Evolutionary conservation across 2,113 vertebrate species (phyloP).

Genomic region (Uropsilus gracilis): DNA sequence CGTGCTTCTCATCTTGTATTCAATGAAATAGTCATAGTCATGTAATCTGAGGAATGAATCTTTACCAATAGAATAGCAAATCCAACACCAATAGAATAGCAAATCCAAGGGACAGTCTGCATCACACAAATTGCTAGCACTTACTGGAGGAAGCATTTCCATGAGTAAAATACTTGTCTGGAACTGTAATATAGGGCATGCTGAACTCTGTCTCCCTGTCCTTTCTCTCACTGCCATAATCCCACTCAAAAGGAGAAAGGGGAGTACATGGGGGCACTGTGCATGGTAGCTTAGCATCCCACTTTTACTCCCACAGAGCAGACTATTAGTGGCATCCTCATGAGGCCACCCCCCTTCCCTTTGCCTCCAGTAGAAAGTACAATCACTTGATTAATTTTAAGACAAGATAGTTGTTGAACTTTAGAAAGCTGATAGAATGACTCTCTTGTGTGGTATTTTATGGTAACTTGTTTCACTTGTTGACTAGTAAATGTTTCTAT

Average conservation of each 20-base stretch:
- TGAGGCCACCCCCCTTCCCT: background rate
- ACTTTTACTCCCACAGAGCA: background rate
- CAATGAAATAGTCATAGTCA: background rate
- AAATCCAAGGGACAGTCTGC: background rate
- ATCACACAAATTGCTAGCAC: background rate
- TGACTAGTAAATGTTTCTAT: background rate
- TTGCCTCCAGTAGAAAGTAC: background rate
- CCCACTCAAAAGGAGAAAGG: background rate
- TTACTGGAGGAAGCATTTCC: conserved; percentile 21
- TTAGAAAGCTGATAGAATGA: background rate
- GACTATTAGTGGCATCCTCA: background rate
- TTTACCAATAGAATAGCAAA: background rate
- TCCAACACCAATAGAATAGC: no score
- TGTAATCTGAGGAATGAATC: background rate
- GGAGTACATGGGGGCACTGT: background rate
- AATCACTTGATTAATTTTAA: background rate
- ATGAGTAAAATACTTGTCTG: background rate
- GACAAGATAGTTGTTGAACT: background rate
- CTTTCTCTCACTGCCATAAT: background rate
- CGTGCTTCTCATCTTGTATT: background rate
- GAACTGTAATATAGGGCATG: background rate
- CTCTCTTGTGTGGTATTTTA: conserved; percentile 4
- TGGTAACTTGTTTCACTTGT: conserved; percentile 20
- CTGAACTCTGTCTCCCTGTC: background rate
- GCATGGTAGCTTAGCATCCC: background rate